phyloP scores from a whole-genome alignment of 2,797 vertebrate genomes.

The Sebastes paucispinis region DNA sequence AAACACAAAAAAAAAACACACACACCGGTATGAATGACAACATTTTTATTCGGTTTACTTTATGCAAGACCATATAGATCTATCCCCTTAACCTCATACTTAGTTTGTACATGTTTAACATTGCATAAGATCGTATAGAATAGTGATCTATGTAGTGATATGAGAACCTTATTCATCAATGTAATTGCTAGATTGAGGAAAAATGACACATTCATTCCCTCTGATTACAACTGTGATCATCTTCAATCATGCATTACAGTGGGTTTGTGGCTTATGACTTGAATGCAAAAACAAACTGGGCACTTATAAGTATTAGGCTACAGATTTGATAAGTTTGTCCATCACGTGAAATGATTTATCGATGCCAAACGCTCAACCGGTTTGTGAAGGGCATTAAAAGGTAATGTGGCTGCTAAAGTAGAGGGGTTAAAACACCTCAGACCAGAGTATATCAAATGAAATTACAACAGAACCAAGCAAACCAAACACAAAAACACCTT shows the following conservation, averaged over 20 bases:
- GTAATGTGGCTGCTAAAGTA: constrained; percentile 43
- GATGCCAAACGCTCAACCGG: constrained; percentile 47
- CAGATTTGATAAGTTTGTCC: constrained; percentile 70
- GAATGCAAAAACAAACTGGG: constrained; percentile 72
- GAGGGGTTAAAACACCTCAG: constrained; percentile 21
- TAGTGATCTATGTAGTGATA: constrained; percentile 75
- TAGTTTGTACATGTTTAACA: constrained; percentile 71
- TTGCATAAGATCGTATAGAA: constrained; percentile 81
- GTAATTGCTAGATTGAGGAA: constrained; percentile 59
- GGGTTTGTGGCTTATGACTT: constrained; percentile 71
- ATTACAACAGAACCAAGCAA: constrained; percentile 49
- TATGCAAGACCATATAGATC: constrained; percentile 74
- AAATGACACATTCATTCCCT: constrained; percentile 69
- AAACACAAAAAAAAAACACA: neutral
- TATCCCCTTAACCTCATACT: constrained; percentile 69
- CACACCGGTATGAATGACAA: constrained; percentile 58
- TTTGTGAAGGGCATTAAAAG: constrained; percentile 37
- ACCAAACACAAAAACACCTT: constrained; percentile 46
- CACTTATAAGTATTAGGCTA: constrained; percentile 78
- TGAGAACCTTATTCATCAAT: constrained; percentile 66
- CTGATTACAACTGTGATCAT: constrained; percentile 68
- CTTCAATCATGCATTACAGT: constrained; percentile 77
- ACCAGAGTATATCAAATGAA: constrained; percentile 38
- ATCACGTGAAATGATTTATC: constrained; percentile 62
- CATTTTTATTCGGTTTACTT: constrained; percentile 76